phyloP scores from a whole-genome alignment of 1,140 invertebrate genomes.

The Brachionus asplanchnoidis region DNA sequence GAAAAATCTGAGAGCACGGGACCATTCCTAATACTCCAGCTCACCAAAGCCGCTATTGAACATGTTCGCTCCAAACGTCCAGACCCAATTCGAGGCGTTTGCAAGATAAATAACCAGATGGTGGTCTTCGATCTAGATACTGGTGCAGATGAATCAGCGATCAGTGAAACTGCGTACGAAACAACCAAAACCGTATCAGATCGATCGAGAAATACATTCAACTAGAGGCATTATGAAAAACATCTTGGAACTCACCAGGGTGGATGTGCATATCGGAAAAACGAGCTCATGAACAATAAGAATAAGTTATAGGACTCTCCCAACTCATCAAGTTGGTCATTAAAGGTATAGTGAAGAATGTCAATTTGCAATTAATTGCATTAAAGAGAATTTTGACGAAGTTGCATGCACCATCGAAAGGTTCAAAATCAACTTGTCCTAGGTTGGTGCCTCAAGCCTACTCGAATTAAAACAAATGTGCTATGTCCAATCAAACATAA shows the following conservation, averaged over 20 bases:
- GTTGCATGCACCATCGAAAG: not conserved
- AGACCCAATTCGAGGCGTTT: too few species aligned
- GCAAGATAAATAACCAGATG: too few species aligned
- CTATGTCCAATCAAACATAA: not conserved
- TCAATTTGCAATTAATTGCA: not conserved
- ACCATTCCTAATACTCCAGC: not conserved
- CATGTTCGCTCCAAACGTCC: too few species aligned
- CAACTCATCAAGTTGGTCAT: too few species aligned
- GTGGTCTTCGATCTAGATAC: too few species aligned
- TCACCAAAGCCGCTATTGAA: too few species aligned
- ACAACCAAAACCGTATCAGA: not conserved
- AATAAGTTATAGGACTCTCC: too few species aligned
- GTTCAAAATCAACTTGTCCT: not conserved
- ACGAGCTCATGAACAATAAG: too few species aligned
- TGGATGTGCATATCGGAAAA: not conserved
- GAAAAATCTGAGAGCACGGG: not conserved
- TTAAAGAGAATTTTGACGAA: not conserved
- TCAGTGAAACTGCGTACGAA: not conserved
- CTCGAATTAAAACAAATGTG: not conserved
- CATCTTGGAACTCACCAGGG: not conserved
- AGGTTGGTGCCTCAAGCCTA: not conserved
- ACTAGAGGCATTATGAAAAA: not conserved
- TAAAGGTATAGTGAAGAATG: too few species aligned
- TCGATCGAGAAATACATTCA: not conserved
- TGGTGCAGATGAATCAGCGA: not conserved